Evolutionary conservation across 2,888 invertebrate species (phyloP).

Genomic region (Rhorus exstirpatorius): DNA sequence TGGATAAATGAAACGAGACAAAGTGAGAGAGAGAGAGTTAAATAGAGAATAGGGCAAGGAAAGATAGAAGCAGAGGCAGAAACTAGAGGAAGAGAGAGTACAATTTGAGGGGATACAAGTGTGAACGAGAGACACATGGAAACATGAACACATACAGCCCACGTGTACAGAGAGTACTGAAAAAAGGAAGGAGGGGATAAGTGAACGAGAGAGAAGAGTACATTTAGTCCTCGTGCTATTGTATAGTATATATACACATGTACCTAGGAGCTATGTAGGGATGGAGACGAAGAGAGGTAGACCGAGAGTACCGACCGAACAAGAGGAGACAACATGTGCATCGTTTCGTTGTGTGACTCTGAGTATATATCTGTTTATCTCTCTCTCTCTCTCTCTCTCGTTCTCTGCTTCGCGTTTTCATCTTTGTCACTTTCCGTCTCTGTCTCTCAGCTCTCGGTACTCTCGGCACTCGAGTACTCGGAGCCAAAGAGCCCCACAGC

Average conservation of each 20-base stretch:
- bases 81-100: conserved; percentile 16
- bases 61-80: conserved; percentile 34
- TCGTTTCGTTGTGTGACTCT: conserved; percentile 63
- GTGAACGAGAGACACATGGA: conserved; percentile 48
- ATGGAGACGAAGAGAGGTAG: conserved; percentile 44
- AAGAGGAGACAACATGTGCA: conserved; percentile 52
- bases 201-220: conserved; percentile 57
- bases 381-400: conserved; percentile 35
- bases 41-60: conserved; percentile 37
- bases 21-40: conserved; percentile 44
- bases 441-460: conserved; percentile 76
- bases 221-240: conserved; percentile 28
- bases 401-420: too few species aligned
- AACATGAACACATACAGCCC: conserved; percentile 16
- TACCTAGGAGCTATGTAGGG: conserved; percentile 12
- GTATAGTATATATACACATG: conserved; percentile 25
- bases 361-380: conserved; percentile 36
- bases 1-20: conserved; percentile 42
- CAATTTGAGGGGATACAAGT: conserved; percentile 31
- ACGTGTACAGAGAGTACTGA: conserved; percentile 12
- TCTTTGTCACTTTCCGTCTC: conserved; percentile 43
- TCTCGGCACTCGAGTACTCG: conserved; percentile 70
- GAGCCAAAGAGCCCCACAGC: conserved; percentile 77
- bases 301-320: conserved; percentile 40
- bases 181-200: conserved; percentile 48